Evolutionary conservation across 2,888 invertebrate species (phyloP).

Genomic region (Acleris cristana): DNA sequence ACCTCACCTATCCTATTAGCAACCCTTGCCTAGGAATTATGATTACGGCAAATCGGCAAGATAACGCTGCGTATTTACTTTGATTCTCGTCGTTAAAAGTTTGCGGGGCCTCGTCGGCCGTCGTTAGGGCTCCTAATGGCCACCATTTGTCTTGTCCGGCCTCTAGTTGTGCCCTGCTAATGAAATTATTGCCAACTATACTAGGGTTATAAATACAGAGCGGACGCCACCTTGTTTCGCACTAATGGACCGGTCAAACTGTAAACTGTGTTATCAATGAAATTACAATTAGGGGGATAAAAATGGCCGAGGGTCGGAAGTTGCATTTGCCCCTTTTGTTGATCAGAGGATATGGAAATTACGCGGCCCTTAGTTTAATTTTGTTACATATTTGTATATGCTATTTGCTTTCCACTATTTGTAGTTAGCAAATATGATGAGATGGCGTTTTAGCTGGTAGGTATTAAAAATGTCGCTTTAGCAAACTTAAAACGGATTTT

Average conservation of each 20-base stretch:
- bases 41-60: constrained; percentile 81
- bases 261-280: constrained; percentile 84
- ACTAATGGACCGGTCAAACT: constrained; percentile 84
- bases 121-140: constrained; percentile 83
- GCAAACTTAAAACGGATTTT: background rate
- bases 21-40: constrained; percentile 77
- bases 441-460: background rate
- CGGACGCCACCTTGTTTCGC: constrained; percentile 80
- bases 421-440: background rate
- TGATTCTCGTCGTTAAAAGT: constrained; percentile 84
- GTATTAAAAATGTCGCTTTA: background rate
- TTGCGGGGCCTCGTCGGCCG: constrained; percentile 77
- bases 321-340: constrained; percentile 67
- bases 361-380: constrained; percentile 40
- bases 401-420: constrained; percentile 24
- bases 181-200: constrained; percentile 85
- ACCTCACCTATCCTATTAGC: constrained; percentile 63
- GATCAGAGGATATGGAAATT: constrained; percentile 57
- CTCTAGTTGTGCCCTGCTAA: constrained; percentile 82
- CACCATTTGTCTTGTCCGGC: constrained; percentile 84
- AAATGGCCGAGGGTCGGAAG: constrained; percentile 76
- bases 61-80: constrained; percentile 82
- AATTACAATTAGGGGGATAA: constrained; percentile 82
- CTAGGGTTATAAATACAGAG: constrained; percentile 81
- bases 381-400: constrained; percentile 27